Evolutionary conservation across 2,797 vertebrate genomes (phyloP).

Genomic region (Tadarida brasiliensis): DNA sequence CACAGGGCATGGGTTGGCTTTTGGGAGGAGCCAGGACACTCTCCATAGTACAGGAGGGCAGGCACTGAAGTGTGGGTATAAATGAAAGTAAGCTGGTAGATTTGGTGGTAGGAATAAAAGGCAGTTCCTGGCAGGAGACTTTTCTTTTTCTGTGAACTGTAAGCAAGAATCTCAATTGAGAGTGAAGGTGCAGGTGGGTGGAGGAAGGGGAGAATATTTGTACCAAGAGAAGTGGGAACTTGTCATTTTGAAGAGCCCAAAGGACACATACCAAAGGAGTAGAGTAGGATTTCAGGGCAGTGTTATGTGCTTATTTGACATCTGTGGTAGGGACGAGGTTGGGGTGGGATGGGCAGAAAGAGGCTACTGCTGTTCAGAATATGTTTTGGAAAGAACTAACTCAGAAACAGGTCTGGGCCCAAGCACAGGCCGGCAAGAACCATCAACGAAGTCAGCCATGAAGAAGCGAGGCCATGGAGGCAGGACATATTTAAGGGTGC

Average conservation of each 20-base stretch:
- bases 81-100: neutral
- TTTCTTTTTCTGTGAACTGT: neutral
- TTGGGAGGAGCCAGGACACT: neutral
- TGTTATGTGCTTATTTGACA: neutral
- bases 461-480: neutral
- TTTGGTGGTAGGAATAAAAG: neutral
- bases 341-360: neutral
- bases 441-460: neutral
- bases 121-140: neutral
- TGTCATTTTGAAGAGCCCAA: neutral
- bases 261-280: neutral
- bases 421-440: neutral
- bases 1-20: too few relatives aligned
- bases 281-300: neutral
- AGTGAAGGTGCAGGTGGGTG: neutral
- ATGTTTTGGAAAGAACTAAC: neutral
- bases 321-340: neutral
- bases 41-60: rapidly evolving
- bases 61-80: too few relatives aligned
- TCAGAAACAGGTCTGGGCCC: neutral
- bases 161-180: neutral
- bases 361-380: neutral
- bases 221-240: neutral
- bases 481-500: neutral
- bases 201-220: neutral